These are phyloP conservation scores for Vulpes vulpes DNA, from an alignment of 2,113 vertebrate species.

Conservation along the genomic window DNA sequence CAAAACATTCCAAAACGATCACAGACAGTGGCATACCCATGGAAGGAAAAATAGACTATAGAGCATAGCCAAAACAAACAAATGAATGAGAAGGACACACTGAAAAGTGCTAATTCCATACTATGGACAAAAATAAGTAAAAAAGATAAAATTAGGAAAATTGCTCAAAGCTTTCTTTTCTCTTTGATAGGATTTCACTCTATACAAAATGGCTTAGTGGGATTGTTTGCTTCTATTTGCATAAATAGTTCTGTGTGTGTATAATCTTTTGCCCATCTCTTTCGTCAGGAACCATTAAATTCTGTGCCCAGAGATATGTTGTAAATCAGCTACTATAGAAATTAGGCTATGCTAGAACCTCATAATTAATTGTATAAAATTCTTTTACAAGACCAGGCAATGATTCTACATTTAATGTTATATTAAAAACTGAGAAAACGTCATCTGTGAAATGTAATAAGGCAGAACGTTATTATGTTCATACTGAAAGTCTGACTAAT, in stretches of 20 bases:
- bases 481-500: constrained; percentile 76
- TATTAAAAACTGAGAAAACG: constrained; percentile 78
- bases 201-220: background rate
- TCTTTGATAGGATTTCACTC: background rate
- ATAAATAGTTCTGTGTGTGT: background rate
- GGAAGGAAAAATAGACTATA: background rate
- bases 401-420: constrained; percentile 77
- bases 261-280: constrained; percentile 20
- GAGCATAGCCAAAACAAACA: background rate
- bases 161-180: background rate
- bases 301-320: constrained; percentile 54
- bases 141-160: background rate
- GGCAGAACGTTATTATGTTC: constrained; percentile 71
- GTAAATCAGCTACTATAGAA: constrained; percentile 72
- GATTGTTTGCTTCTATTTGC: constrained; percentile 24
- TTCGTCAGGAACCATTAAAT: constrained; percentile 72
- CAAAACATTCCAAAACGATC: background rate
- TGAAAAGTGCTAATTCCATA: background rate
- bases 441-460: constrained; percentile 68
- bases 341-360: constrained; percentile 74
- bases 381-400: constrained; percentile 75
- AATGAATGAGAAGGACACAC: constrained; percentile 32
- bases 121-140: background rate
- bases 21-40: background rate
- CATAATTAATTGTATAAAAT: constrained; percentile 78